Evolutionary conservation across 2,113 vertebrate species (phyloP), one percentile per base, ranked within the genome.

Genomic region (Pogona vitticeps): DNA sequence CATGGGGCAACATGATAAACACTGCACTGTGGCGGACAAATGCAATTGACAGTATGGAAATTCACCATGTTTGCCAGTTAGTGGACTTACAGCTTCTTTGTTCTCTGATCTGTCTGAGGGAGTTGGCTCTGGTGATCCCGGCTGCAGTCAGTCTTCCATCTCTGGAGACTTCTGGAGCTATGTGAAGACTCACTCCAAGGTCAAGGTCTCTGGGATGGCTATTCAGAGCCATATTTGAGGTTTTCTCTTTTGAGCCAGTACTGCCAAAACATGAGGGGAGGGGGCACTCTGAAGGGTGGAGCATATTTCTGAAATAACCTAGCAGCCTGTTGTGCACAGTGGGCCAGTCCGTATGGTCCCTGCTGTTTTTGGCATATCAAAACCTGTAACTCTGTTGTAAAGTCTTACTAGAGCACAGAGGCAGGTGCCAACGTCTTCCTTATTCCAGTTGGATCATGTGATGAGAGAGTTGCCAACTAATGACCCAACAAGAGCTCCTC

Each of bases 281-380:
- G 23, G 42, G 73, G 28, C 36, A 63, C 14, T 63, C 56, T 59
- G 28, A 61, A 36, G 1, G 14, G 31, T 21, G 61, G 58, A 56
- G 15, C 12, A 61, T 28, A 73, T 73, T 80, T 80, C 56, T 52
- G 14, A 73, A 80, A 73, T 36, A 46, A 46, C 33, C 84, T 58
- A 70, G 52, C 10, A 14, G 75, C 33, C 65, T 72, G 67, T 23
- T 26, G 56, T 13, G 76, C 67, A 42, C 63, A 38, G 65, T 79
- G 67, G 38, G 63, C 12, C 26, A n/a, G 68, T 23, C 85, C 85
- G 65, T 86, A 80, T 86, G 85, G 68, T 61, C 65, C 40, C 79
- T 40, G 82, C 58, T 52, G 38, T 58, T 20, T 70, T 81, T 33
- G 42, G 42, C 20, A n/a, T 26, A 63, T 33, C 58, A 52, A n/a